Evolutionary conservation across 1,140 invertebrate species (phyloP), one percentile per base, ranked within the genome.

Genomic region (Vanessa atalanta): DNA sequence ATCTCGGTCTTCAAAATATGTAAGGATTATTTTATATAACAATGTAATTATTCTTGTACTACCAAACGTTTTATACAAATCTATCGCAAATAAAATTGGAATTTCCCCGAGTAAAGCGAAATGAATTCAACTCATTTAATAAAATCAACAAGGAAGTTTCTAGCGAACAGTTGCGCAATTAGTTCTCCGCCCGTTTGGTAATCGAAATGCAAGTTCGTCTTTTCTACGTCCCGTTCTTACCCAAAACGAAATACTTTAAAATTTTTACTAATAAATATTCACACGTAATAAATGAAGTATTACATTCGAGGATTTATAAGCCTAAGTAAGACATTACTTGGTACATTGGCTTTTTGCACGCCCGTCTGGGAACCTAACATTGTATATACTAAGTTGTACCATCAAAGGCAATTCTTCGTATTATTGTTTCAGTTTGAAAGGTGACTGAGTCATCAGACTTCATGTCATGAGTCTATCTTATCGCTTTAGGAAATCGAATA

Each of bases 61-160:
- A n/a, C 3, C 48, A n/a, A 51, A 51, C 48, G 6, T 7, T 15
- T 15, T 6, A 14, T 12, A 51, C 14, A 51, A 51, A 51, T 51
- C 53, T 20, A 16, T 16, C 3, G 16, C 16, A 31, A 13, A 69
- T 73, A 64, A 68, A 68, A 73, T 50, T 69, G 26, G 37, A 73
- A 53, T 73, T 51, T 47, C 31, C 26, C 15, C 31, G 55, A 48
- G 26, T 63, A 57, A 57, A 47, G 65, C 47, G 26, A 69, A 73
- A 73, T 68, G 16, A 64, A 73, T 69, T 73, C 65, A 73, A 48
- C 72, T 73, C 65, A 61, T 70, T 74, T 74, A 70, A 74, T 74
- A 74, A 75, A 70, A 75, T 75, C 73, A 70, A 70, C 68, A 75
- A 65, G 73, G 70, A 75, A 66, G 61, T 75, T 73, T 66, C 72